Evolutionary conservation across 2,888 invertebrate species (phyloP), one percentile per base, ranked within the genome.

Genomic region (Aphodius granarius): DNA sequence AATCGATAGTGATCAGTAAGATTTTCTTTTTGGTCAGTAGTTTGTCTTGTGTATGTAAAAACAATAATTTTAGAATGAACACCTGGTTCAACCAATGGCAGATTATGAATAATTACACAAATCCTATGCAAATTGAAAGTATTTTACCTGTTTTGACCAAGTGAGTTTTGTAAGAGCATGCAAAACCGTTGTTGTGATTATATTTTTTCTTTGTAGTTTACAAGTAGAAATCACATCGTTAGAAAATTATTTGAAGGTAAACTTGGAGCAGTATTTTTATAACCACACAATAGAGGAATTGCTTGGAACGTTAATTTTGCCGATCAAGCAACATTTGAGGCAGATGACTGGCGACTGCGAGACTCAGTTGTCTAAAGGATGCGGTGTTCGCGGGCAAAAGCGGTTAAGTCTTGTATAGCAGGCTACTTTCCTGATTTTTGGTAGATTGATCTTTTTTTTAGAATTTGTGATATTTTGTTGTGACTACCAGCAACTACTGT

Each of bases 61-160:
- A 43, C 21, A 75, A 74, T 73, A 21, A 65, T 86, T 85, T 20
- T 83, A 93, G 93, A 81, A 89, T 93, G 71, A 86, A 89, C 62
- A 91, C 93, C 0, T 94, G 93, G 93, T 86, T 93, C 85, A 93
- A 93, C 83, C 89, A 90, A 0, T 93, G 93, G 93, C 93, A 93
- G 85, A 85, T 93, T n/a, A 87, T 89, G 64, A 90, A 90, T 77
- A 89, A 89, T 78, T 92, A 90, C 81, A 92, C 91, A 0, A 92
- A 91, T 81, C 91, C 92, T 3, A 90, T 91, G 90, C 91, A 91
- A 80, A 86, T 92, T 3, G 90, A 91, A 76, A 89, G 89, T 63
- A 88, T 93, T 13, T 84, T 90, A 6, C 88, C 88, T n/a, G 87
- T 88, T 2, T 89, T 92, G 5, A 88, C 88, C 68, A 88, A 90